phyloP scores from a whole-genome alignment of 2,888 invertebrate genomes.

The Neoscelio sp. region DNA sequence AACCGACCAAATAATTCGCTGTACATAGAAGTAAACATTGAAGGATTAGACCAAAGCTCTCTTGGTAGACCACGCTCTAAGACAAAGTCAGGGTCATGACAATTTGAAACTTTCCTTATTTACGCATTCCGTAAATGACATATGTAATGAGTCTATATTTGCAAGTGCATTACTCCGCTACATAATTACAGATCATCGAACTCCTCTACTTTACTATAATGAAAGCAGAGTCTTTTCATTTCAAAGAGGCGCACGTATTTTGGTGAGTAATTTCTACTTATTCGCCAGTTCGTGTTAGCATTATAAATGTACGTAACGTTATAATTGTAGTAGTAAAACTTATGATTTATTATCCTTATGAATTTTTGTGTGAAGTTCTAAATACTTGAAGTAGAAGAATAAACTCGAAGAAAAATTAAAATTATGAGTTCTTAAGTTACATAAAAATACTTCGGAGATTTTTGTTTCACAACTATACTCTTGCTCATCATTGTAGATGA shows the following conservation, averaged over 20 bases:
- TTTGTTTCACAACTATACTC: slow-evolving; percentile 35
- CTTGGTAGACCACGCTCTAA: slow-evolving; percentile 1
- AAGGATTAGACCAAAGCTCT: background rate
- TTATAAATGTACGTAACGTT: too few relatives aligned
- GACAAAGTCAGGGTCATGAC: slow-evolving; percentile 16
- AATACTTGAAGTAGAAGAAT: slow-evolving; percentile 4
- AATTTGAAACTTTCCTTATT: slow-evolving; percentile 9
- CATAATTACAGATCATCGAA: too few relatives aligned
- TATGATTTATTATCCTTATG: too few relatives aligned
- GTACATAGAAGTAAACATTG: too few relatives aligned
- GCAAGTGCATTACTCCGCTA: background rate
- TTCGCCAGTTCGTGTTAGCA: too few relatives aligned
- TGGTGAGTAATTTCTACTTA: too few relatives aligned
- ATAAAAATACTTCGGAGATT: slow-evolving; percentile 25
- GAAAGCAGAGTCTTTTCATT: too few relatives aligned
- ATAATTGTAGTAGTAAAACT: too few relatives aligned
- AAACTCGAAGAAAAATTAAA: background rate
- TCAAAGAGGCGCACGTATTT: too few relatives aligned
- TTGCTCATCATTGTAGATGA: slow-evolving; percentile 23
- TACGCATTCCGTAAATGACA: background rate
- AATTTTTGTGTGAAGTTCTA: background rate
- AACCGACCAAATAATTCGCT: too few relatives aligned
- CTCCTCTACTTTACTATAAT: too few relatives aligned
- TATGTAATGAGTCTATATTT: background rate
- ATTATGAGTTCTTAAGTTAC: slow-evolving; percentile 17